Evolutionary conservation across 2,888 invertebrate species (phyloP), one percentile per base, ranked within the genome.

Genomic region (Amblyjoppa proteus): DNA sequence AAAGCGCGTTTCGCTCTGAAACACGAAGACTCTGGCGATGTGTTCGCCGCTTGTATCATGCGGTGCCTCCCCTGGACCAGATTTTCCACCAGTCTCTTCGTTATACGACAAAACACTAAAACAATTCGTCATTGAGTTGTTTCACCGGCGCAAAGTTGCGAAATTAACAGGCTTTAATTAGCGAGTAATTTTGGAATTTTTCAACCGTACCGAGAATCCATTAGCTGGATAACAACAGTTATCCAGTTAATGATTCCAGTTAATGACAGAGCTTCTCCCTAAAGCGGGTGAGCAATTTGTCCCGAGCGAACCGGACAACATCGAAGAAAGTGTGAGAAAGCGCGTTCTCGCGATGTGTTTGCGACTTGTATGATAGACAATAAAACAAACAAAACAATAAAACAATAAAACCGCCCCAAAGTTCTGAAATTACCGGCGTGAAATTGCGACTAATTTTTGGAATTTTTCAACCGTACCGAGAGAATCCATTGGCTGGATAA

Each of bases 261-360:
- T n/a, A n/a, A n/a, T n/a, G n/a, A 77, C 80, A 61, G 87, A 84
- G 83, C 85, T 86, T 38, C 58, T 78, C 83, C 83, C 82, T 83
- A 85, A 83, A 84, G 79, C 79, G 76, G 79, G 79, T 74, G 70
- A 56, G 58, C 70, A 81, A 77, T 64, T 75, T 75, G 69, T 25
- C 73, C 74, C 38, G 31, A 31, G 31, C 31, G 31, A 31, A 31
- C 31, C 31, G 31, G 31, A 64, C 11, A 11, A 38, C 4, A 16
- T 61, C 16, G 20, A 38, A 51, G n/a, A 71, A 53, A 41, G 38
- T 38, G 53, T 3, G 25, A 53, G 64, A 20, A 41, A 64, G 28
- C 53, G 38, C 64, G 25, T 45, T 80, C 56, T 68, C 20, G 31
- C 56, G 53, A 68, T 73, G 31, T 74, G 56, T 41, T 80, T 80